Conservation (phyloP, 2,113 vertebrate species). For the Psophia crepitans region DNA sequence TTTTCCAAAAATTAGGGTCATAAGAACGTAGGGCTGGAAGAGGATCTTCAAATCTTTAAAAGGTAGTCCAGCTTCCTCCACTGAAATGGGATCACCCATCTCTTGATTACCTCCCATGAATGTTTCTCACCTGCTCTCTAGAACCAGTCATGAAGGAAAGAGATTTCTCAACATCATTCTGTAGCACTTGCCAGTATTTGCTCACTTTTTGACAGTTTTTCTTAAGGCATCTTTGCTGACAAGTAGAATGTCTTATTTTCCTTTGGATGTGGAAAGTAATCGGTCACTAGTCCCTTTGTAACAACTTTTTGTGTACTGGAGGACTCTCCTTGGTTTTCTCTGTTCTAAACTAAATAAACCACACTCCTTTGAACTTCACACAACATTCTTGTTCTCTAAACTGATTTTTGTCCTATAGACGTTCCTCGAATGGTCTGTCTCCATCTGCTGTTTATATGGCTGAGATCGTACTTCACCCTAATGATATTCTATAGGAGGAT, state of each 20-base stretch:
- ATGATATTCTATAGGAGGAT: not conserved
- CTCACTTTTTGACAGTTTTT: not conserved
- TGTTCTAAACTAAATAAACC: not conserved
- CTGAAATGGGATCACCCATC: not conserved
- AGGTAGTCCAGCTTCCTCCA: not conserved
- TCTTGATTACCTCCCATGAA: not conserved
- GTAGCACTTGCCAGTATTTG: not conserved
- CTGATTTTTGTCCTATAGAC: not conserved
- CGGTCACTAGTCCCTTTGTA: not conserved
- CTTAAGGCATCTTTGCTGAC: not conserved
- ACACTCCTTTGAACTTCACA: not conserved
- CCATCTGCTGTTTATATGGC: not conserved
- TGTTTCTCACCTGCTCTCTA: not conserved
- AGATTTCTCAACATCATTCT: not conserved
- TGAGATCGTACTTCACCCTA: not conserved
- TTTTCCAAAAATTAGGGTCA: not conserved
- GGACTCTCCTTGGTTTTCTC: not conserved
- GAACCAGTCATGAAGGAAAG: not conserved
- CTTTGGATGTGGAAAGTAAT: not conserved
- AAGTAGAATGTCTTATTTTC: not conserved
- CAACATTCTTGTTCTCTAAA: not conserved
- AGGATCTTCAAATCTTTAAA: not conserved
- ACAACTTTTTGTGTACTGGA: not conserved
- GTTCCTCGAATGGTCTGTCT: not conserved
- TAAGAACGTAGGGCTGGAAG: not conserved